Evolutionary conservation across 2,888 invertebrate genomes (phyloP).

Genomic region (Mesorhabditis belari): DNA sequence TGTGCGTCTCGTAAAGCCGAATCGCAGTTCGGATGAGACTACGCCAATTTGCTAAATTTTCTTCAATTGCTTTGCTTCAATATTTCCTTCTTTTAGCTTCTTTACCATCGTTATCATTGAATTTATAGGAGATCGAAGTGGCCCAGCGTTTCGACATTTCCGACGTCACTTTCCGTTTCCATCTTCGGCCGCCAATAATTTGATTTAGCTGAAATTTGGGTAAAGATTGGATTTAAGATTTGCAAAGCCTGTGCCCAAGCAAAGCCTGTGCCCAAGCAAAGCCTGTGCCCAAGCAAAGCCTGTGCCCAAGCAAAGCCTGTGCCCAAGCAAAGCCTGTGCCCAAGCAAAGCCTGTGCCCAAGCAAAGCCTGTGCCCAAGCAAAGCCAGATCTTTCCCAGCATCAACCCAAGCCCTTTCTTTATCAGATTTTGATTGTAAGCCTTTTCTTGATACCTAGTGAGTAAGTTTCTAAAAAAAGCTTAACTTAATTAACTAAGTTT

Average conservation of each 20-base stretch:
- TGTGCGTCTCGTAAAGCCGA: slow-evolving; percentile 32
- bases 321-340: no score
- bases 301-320: no score
- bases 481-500: no score
- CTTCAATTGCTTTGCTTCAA: background rate
- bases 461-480: no score
- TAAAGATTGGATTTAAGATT: slow-evolving; percentile 7
- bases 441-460: no score
- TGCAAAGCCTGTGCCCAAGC: no score
- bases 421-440: no score
- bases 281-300: no score
- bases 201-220: slow-evolving; percentile 19
- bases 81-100: background rate
- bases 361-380: no score
- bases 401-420: no score
- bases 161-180: slow-evolving; percentile 16
- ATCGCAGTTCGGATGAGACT: slow-evolving; percentile 31
- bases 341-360: background rate
- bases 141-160: slow-evolving; percentile 19
- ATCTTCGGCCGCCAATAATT: slow-evolving; percentile 7
- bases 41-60: slow-evolving; percentile 26
- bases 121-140: slow-evolving; percentile 19
- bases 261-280: no score
- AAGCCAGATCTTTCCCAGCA: no score
- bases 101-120: slow-evolving; percentile 23